A percentile compares a stretch with the other conserved stretches of the same genome.
These are phyloP conservation scores for Atherinomorus stipes DNA, from an alignment of 2,113 vertebrate species.

Conservation along the genomic window DNA sequence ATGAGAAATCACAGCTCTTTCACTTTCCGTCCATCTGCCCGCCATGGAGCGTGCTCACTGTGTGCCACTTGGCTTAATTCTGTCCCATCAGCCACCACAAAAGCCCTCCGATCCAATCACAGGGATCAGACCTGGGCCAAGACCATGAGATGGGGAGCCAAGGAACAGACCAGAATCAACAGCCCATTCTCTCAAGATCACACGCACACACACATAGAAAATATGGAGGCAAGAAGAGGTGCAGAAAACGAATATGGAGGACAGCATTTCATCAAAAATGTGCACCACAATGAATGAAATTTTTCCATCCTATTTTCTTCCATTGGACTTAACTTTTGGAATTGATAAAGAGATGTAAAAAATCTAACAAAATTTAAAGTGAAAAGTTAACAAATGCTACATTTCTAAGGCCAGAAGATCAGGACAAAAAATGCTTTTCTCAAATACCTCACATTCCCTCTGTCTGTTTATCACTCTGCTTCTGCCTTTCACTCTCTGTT, in stretches of 20 bases:
- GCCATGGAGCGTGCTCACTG: constrained; percentile 75
- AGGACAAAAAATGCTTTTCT: constrained; percentile 48
- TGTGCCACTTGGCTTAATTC: constrained; percentile 82
- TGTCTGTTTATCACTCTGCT: constrained; percentile 34
- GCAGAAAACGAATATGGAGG: constrained; percentile 13
- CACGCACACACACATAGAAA: constrained; percentile 30
- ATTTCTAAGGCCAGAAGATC: constrained; percentile 45
- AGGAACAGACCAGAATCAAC: constrained; percentile 80
- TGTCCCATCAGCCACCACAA: constrained; percentile 82
- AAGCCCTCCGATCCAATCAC: constrained; percentile 82
- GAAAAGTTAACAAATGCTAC: constrained; percentile 49
- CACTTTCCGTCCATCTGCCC: constrained; percentile 81
- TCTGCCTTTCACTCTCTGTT: constrained; percentile 57
- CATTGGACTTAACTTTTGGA: constrained; percentile 25
- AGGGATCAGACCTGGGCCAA: constrained; percentile 79
- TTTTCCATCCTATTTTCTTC: constrained; percentile 26
- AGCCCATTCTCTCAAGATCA: constrained; percentile 78
- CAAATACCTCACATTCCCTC: constrained; percentile 50
- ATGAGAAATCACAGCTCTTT: constrained; percentile 84
- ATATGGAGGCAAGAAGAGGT: constrained; percentile 33
- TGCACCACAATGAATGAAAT: constrained; percentile 4
- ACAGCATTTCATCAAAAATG: neutral
- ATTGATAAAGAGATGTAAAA: constrained; percentile 27
- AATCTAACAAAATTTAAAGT: constrained; percentile 27
- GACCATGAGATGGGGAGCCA: constrained; percentile 75